Evolutionary conservation across 2,113 vertebrate species (phyloP), one percentile per base, ranked within the genome.

Genomic region (Anoura caudifer): DNA sequence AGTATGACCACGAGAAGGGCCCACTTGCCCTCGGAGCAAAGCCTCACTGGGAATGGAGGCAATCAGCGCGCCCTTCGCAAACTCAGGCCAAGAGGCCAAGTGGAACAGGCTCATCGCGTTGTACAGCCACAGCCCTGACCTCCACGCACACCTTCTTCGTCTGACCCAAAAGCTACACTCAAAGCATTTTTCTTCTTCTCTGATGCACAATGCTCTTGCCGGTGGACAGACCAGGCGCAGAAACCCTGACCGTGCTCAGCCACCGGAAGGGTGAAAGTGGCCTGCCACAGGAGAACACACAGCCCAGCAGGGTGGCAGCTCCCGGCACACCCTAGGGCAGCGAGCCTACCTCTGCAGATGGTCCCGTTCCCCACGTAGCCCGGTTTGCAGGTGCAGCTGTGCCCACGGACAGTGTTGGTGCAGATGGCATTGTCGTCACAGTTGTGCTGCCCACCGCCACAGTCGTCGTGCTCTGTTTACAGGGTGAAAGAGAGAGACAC

Each of bases 291-390:
- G 63, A 95, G 36, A 56, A 26, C 12, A 31, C n/a, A 81, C 16
- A 95, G 45, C 36, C 22, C 50, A 77, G 36, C 24, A 75, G 94
- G 33, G 16, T 1, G 43, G 90, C 5, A 52, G 61, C 9, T 50
- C 47, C 3, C 0, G 6, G 1, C 3, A 43, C 31, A 45, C 94
- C 38, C 91, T 5, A 0, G 38, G 76, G 41, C 0, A 26, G 5
- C 24, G 87, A 87, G 31, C 98, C 98, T 97, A 99, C 99, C 99
- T 99, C 98, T 98, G 98, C 99, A 99, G 98, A 99, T 95, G 98
- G 99, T 99, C 79, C 99, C 99, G 0, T 99, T 99, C 65, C 99
- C 99, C 97, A 99, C 98, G 0, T 99, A 99, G 45, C 99, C 99
- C 0, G 99, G 99, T 95, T 99, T 99, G 98, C 99, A 99, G 98